These are phyloP conservation scores for Carterocephalus palaemon DNA, from an alignment of 2,888 invertebrate species.

Conservation along the genomic window DNA sequence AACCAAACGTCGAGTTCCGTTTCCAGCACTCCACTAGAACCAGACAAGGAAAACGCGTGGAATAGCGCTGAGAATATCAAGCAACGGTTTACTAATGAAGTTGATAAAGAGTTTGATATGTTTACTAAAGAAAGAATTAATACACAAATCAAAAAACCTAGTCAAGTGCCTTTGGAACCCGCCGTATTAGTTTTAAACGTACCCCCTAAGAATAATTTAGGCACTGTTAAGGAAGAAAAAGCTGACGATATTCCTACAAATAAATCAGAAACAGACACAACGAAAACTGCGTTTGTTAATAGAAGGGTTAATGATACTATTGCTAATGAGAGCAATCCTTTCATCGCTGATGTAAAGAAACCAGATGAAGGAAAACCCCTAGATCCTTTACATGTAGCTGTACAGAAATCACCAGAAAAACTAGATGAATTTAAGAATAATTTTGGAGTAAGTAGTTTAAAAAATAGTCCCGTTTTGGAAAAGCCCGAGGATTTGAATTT, in stretches of 20 bases:
- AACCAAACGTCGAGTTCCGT: slow-evolving; percentile 28
- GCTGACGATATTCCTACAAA: slow-evolving; percentile 46
- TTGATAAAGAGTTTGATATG: slow-evolving; percentile 72
- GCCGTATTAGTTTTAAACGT: slow-evolving; percentile 50
- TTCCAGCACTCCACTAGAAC: slow-evolving; percentile 61
- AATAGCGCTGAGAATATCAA: slow-evolving; percentile 52
- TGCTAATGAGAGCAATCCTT: slow-evolving; percentile 32
- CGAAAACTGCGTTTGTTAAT: no score
- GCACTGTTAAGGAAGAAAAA: slow-evolving; percentile 63
- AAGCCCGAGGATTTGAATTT: slow-evolving; percentile 43
- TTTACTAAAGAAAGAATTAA: slow-evolving; percentile 66
- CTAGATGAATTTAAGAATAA: slow-evolving; percentile 24
- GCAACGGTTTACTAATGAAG: slow-evolving; percentile 35
- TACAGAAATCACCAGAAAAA: slow-evolving; percentile 23
- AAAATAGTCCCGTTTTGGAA: slow-evolving; percentile 27
- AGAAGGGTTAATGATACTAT: slow-evolving; percentile 9
- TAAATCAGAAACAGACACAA: slow-evolving; percentile 54
- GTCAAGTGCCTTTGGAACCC: slow-evolving; percentile 51
- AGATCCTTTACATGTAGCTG: slow-evolving; percentile 24
- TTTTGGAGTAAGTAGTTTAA: no score
- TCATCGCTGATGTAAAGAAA: slow-evolving; percentile 26
- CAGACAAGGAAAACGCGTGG: slow-evolving; percentile 52
- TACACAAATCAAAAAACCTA: slow-evolving; percentile 42
- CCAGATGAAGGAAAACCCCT: slow-evolving; percentile 24
- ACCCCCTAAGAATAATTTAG: slow-evolving; percentile 56